Percentiles rank a stretch among this genome's conserved stretches.
phyloP scores from a whole-genome alignment of 2,888 invertebrate genomes.

The Deroplatys truncata region DNA sequence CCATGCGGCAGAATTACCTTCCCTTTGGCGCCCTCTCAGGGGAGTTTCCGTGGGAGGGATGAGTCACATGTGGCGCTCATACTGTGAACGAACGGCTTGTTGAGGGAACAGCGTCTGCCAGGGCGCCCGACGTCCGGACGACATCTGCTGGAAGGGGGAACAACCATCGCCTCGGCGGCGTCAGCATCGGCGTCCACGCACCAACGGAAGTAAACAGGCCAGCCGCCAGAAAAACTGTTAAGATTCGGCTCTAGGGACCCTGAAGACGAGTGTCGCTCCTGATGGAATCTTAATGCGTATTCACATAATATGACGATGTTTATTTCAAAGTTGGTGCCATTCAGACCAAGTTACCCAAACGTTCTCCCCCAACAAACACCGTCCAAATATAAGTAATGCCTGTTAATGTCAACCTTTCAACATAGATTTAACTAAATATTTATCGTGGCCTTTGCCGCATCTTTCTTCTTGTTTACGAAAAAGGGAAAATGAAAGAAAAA shows the following conservation, averaged over 20 bases:
- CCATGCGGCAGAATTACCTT: too few relatives aligned
- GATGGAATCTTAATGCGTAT: neutral
- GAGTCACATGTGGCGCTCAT: neutral
- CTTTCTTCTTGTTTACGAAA: too few relatives aligned
- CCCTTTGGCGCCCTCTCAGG: neutral
- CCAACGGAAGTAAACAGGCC: neutral
- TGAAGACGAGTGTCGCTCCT: neutral
- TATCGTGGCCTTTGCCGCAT: too few relatives aligned
- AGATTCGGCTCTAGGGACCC: neutral
- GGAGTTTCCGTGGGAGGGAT: neutral
- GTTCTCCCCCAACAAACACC: too few relatives aligned
- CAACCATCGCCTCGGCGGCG: neutral
- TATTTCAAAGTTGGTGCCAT: neutral
- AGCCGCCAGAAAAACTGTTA: neutral
- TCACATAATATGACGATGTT: neutral
- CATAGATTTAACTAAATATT: neutral
- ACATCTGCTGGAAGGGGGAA: neutral
- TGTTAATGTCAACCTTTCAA: neutral
- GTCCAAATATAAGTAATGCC: neutral
- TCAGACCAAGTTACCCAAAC: too few relatives aligned
- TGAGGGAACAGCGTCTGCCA: neutral
- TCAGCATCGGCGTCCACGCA: neutral
- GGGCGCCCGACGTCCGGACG: conserved; percentile 12
- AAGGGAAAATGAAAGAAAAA: too few relatives aligned
- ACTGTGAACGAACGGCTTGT: too few relatives aligned